These are phyloP conservation scores for Stichopus chloronotus DNA, from an alignment of 35 echinoderm and acorn worm species.

Conservation along the genomic window DNA sequence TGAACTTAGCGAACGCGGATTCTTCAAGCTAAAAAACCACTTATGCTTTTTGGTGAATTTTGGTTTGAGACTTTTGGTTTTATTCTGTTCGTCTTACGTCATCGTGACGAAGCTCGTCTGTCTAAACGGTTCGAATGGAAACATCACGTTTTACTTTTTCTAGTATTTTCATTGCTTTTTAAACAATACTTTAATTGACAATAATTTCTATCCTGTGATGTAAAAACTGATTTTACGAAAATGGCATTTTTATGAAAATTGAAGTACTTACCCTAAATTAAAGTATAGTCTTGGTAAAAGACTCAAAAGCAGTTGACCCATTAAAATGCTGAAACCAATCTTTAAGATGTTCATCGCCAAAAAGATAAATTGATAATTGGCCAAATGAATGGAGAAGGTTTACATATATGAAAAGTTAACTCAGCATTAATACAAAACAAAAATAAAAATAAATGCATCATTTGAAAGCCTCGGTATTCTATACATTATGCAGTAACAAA, in stretches of 20 bases:
- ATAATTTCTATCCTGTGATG: background rate
- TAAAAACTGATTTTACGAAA: background rate
- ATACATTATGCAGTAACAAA: background rate
- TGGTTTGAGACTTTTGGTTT: too few species aligned
- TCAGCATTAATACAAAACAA: background rate
- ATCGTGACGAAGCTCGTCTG: too few species aligned
- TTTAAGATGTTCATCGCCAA: background rate
- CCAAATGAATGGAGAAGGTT: background rate
- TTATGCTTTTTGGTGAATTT: too few species aligned
- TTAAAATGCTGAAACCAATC: background rate
- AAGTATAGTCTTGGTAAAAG: background rate
- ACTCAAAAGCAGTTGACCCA: background rate
- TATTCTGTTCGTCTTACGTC: too few species aligned
- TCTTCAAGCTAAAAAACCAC: too few species aligned
- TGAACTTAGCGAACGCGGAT: too few species aligned
- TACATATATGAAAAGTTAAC: background rate
- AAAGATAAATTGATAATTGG: constrained; percentile 12
- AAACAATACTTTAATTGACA: constrained; percentile 7
- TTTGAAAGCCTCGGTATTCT: background rate
- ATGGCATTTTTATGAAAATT: background rate
- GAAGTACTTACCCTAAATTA: background rate
- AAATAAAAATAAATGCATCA: background rate
- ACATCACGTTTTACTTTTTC: too few species aligned
- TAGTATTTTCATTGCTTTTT: constrained; percentile 6
- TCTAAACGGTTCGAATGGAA: too few species aligned